Base-by-base conservation (phyloP, 2,797 vertebrate genomes). In the Remorina albescens region DNA sequence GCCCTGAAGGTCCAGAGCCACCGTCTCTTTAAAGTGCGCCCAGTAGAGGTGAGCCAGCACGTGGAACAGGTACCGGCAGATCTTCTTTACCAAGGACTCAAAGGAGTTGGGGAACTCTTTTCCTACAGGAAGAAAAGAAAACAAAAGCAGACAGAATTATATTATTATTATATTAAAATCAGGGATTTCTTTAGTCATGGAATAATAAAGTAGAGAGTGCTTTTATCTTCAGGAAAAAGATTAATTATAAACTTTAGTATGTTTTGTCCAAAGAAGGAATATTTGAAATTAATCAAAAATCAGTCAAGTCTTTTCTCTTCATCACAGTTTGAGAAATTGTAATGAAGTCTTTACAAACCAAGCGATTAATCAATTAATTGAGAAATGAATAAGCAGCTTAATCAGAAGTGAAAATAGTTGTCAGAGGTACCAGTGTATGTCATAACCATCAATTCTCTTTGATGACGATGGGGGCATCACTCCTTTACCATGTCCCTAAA, bases 11-110 rank as follows among this genome's bases (percentile, higher is more conserved):
- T 99, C 97, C 82, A 99, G 94, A 75, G 95, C 95, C 93, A 98
- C 95, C 1, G 96, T 98, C 95, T 99, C 97, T 91, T 98, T 98
- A 95, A 99, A 99, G 95, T 99, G 98, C 86, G 96, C 95, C 90
- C 96, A 99, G 95, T 99, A 99, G 94, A 99, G 98, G 94, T 99
- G 98, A 64, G 97, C 97, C 94, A 99, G 93, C 91, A 99, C 97
- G 0, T 99, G 98, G 91, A 98, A 99, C 81, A 99, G 94, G 92
- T 96, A 97, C 89, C 95, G 95, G 95, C 97, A 98, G 90, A 99
- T 97, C 95, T 98, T 99, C 95, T 97, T 98, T 79, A 99, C 97
- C 95, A 98, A 93, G 18, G 96, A 95, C 92, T 99, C 98, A 44
- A 99, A 99, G 1, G 97, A 97, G 93, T 96, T 97, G 59, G 98